Evolutionary conservation across 1,140 invertebrate species (phyloP), one percentile per base, ranked within the genome.

Genomic region (Oscheius sp.): DNA sequence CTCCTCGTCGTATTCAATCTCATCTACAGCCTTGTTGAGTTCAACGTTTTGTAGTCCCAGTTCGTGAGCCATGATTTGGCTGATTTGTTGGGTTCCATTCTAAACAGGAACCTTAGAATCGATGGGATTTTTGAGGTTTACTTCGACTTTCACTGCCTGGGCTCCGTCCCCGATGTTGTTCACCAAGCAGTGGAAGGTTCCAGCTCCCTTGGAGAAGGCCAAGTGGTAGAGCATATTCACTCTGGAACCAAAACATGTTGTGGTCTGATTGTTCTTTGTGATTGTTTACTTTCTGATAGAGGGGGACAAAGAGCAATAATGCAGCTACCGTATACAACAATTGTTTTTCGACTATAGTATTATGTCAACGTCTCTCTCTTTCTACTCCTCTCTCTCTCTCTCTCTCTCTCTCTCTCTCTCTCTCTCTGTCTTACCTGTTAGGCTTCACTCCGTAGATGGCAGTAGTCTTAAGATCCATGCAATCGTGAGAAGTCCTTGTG

Each of bases 391-490:
- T 4, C 7, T 26, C 23, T 26, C 7, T 13, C 49, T 20, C 7
- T 7, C 28, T 55, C 7, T 7, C 4, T 13, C 4, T 4, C 49
- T 13, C 23, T 26, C 49, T 26, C 49, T 26, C 15, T 55, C 49
- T 55, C 7, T 55, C 7, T n/a, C n/a, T 42, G 38, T 42, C 38
- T 61, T 28, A 71, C 68, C 68, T 26, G 28, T 69, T 71, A 3
- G 68, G 26, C n/a, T 63, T 42, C 65, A 71, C 59, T 70, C 68
- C 68, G 26, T 68, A 68, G 65, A 71, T 71, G 23, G 62, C 49
- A 20, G 49, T 71, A 15, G 68, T 71, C 18, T 46, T 59, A 3
- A 71, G 23, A 35, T 71, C 67, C 23, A 71, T 38, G 20, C 31
- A 42, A 34, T 71, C 68, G 61, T 32, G 31, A 18, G 59, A 42